Conservation (phyloP, 1,140 invertebrate species). For the Listronotus bonariensis region DNA sequence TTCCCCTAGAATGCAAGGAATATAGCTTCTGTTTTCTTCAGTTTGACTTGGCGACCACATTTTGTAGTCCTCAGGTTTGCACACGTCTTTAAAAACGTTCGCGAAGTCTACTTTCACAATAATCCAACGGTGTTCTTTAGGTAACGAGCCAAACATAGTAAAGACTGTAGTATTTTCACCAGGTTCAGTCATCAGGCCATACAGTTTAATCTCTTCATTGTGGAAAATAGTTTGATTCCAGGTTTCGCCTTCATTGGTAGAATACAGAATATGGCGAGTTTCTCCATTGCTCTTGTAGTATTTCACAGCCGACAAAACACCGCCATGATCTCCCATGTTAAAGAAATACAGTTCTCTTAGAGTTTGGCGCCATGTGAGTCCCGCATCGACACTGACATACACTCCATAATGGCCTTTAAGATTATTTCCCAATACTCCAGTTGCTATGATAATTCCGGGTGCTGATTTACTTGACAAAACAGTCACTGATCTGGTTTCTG, state of each 20-base stretch:
- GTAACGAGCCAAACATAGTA: slow-evolving; percentile 85
- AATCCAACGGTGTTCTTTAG: slow-evolving; percentile 80
- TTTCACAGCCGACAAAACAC: slow-evolving; percentile 81
- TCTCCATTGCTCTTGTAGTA: slow-evolving; percentile 74
- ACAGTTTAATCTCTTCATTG: slow-evolving; percentile 73
- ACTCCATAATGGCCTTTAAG: slow-evolving; percentile 72
- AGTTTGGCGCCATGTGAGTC: slow-evolving; percentile 77
- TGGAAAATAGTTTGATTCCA: slow-evolving; percentile 76
- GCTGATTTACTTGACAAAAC: slow-evolving; percentile 87
- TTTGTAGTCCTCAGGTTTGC: slow-evolving; percentile 77
- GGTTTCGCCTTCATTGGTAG: slow-evolving; percentile 81
- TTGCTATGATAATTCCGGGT: slow-evolving; percentile 85
- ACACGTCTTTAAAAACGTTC: slow-evolving; percentile 67
- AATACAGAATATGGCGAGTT: slow-evolving; percentile 80
- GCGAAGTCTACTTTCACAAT: slow-evolving; percentile 82
- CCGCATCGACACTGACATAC: slow-evolving; percentile 83
- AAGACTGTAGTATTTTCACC: slow-evolving; percentile 91
- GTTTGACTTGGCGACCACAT: slow-evolving; percentile 77
- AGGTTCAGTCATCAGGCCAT: slow-evolving; percentile 88
- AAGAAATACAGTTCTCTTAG: slow-evolving; percentile 85
- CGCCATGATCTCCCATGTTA: slow-evolving; percentile 90
- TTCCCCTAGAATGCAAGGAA: slow-evolving; percentile 77
- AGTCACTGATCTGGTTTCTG: slow-evolving; percentile 74
- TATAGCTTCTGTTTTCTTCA: slow-evolving; percentile 56
- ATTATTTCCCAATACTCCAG: slow-evolving; percentile 72